Evolutionary conservation across 1,140 invertebrate genomes (phyloP), one percentile per base, ranked within the genome.

Genomic region (Drosophila malerkotliana): DNA sequence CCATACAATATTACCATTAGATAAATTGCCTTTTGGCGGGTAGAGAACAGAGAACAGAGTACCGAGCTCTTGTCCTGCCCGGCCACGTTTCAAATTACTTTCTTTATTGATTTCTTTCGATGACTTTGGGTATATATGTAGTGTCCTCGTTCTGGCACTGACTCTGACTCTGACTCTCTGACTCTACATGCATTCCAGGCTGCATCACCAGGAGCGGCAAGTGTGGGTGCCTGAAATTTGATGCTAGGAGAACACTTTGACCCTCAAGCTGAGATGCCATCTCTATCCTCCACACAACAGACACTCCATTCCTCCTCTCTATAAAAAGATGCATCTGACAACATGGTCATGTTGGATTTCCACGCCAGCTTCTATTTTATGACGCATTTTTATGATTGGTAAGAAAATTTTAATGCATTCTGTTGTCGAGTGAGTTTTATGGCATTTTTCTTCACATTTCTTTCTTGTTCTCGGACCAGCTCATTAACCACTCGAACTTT

Each of bases 1-100:
- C 82, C 82, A 82, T 88, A 87, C 82, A 87, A 87, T 87, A 87
- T 87, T 87, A 87, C 82, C 82, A 87, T 87, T 87, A 87, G 82
- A 87, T 88, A 87, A 87, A 87, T 87, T 87, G 83, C 83, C 78
- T 87, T 84, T 82, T 68, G 64, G 66, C 68, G 60, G 68, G 49
- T 18, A 14, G 47, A 28, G 6, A 5, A 18, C 21, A 18, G 28
- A 18, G 47, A 30, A 15, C 28, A 15, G 4, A 15, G 12, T 18
- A 18, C 18, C 18, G 18, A 21, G 21, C 21, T 21, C 21, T 21
- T 21, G 21, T 21, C 3, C 3, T 21, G 21, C 21, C 21, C 21
- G 21, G 56, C 71, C 81, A 87, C 82, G 82, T 85, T 85, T 85
- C 82, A 88, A 87, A 85, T 87, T 85, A 85, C 82, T 85, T 85